Conservation (phyloP, 2,888 invertebrate genomes). For the Galeopsomyia nigrocyanea region DNA sequence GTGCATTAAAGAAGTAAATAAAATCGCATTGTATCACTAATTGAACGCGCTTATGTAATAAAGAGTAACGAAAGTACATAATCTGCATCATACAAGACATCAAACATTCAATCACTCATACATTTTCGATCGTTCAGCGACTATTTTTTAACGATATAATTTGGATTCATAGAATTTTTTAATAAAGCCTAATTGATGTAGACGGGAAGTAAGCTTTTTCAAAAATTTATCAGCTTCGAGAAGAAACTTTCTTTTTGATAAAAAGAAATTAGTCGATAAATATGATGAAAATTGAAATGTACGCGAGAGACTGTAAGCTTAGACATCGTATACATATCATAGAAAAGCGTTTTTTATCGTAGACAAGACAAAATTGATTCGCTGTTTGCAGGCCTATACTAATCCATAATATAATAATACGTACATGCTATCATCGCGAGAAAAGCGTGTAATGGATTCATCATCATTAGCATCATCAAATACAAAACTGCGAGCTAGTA, state of each 20-base stretch:
- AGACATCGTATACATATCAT: constrained; percentile 62
- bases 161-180: not conserved
- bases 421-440: constrained; percentile 35
- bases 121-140: constrained; percentile 27
- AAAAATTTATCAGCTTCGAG: not conserved
- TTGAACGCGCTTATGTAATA: constrained; percentile 35
- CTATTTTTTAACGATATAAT: constrained; percentile 12
- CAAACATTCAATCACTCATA: constrained; percentile 26
- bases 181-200: constrained; percentile 18
- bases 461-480: constrained; percentile 42
- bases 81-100: constrained; percentile 22
- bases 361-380: constrained; percentile 35
- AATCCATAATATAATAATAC: constrained; percentile 35
- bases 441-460: constrained; percentile 31
- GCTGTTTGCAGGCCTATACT: constrained; percentile 41
- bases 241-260: constrained; percentile 3
- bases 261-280: constrained; percentile 2
- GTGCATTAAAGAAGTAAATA: constrained; percentile 35
- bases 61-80: constrained; percentile 40
- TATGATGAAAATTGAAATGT: constrained; percentile 42
- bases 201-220: constrained; percentile 12
- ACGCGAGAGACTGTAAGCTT: constrained; percentile 54
- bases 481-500: not conserved
- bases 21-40: constrained; percentile 30
- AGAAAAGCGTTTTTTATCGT: constrained; percentile 48